Evolutionary conservation across 2,888 invertebrate genomes (phyloP).

Genomic region (Standfussiana lucernea): DNA sequence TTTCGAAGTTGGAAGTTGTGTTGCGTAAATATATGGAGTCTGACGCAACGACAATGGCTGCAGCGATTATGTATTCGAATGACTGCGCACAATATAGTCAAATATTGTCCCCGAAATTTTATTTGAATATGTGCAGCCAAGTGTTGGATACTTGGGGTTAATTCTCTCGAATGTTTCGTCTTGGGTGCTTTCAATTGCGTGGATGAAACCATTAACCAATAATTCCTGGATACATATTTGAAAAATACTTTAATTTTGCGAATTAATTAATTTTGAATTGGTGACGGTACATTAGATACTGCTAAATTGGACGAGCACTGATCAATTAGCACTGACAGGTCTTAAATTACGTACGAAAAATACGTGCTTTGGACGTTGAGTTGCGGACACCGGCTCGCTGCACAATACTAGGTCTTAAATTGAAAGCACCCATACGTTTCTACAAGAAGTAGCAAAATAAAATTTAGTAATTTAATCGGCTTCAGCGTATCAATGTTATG

Average conservation of each 20-base stretch:
- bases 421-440: constrained; percentile 1
- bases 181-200: constrained; percentile 8
- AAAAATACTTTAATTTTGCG: background rate
- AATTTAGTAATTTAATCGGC: constrained; percentile 4
- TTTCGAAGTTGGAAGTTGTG: constrained; percentile 89
- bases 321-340: background rate
- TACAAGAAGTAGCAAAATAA: background rate
- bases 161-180: constrained; percentile 12
- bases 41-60: constrained; percentile 85
- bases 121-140: constrained; percentile 87
- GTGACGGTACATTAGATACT: background rate
- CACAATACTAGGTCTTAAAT: too few relatives aligned
- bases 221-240: background rate
- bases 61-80: constrained; percentile 87
- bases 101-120: constrained; percentile 86
- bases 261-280: too few relatives aligned
- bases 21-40: constrained; percentile 90
- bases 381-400: too few relatives aligned
- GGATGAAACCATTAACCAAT: background rate
- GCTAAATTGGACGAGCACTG: background rate
- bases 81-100: constrained; percentile 86
- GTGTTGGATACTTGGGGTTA: constrained; percentile 88
- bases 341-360: too few relatives aligned
- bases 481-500: constrained; percentile 19
- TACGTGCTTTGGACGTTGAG: too few relatives aligned